Evolutionary conservation across 30 jellyfish, hydroid and myxozoan genomes (phyloP).

Genomic region (Chironex yamaguchii): DNA sequence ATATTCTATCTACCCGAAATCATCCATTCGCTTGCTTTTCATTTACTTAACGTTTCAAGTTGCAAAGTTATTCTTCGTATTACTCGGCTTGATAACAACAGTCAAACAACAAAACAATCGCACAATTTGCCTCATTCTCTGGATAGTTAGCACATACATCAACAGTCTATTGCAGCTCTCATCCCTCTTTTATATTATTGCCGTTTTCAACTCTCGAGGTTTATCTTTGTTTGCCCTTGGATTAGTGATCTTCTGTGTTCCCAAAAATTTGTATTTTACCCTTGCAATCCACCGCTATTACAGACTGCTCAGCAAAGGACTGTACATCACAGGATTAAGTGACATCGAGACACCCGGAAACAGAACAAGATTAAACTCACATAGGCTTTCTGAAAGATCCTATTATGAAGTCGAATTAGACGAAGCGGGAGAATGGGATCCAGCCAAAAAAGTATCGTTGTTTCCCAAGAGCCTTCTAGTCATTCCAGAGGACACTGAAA

Average conservation of each 20-base stretch:
- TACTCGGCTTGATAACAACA: background rate
- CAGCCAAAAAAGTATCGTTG: too few species aligned
- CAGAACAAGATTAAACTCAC: too few species aligned
- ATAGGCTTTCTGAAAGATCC: too few species aligned
- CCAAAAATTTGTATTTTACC: background rate
- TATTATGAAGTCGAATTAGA: too few species aligned
- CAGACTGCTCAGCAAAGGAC: background rate
- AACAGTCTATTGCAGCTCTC: background rate
- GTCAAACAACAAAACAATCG: background rate
- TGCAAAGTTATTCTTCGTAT: background rate
- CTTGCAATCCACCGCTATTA: background rate
- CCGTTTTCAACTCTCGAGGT: background rate
- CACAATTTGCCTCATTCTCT: background rate
- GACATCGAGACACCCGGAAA: too few species aligned
- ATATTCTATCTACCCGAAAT: background rate
- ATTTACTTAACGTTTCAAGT: background rate
- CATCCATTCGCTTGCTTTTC: background rate
- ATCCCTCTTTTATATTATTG: background rate
- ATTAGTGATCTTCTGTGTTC: background rate
- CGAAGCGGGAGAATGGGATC: too few species aligned
- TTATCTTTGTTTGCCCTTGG: background rate
- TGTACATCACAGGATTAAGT: background rate
- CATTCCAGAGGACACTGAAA: too few species aligned
- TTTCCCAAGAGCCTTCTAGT: too few species aligned
- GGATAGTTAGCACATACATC: background rate